A percentile compares a stretch with the other conserved stretches of the same genome.
Conservation (phyloP, 1,140 invertebrate genomes). For the Ceratina australensis region DNA sequence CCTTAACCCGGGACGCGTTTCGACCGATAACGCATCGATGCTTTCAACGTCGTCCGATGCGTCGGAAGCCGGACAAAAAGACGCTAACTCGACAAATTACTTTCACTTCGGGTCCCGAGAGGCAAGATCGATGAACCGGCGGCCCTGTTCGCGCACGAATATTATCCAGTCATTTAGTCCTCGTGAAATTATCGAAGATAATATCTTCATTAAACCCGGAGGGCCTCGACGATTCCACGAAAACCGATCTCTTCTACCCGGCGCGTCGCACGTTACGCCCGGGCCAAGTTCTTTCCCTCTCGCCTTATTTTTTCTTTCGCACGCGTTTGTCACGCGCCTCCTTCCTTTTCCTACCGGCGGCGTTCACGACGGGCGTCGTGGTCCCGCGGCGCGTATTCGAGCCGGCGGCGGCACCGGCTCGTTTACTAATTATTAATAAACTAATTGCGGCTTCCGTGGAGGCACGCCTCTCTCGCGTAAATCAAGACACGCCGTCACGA, state of each 20-base stretch:
- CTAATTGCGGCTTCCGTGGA: constrained; percentile 77
- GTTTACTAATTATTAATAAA: constrained; percentile 77
- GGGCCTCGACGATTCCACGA: not conserved
- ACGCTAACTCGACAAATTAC: constrained; percentile 39
- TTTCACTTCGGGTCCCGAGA: constrained; percentile 19
- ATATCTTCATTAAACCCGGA: constrained; percentile 27
- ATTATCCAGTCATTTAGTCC: constrained; percentile 34
- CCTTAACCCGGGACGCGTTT: too few relatives aligned
- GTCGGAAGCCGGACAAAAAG: constrained; percentile 14
- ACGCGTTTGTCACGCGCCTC: constrained; percentile 18
- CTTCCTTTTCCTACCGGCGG: not conserved
- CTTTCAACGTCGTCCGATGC: not conserved
- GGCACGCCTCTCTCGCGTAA: constrained; percentile 76
- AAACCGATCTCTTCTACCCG: constrained; percentile 4
- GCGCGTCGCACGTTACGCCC: too few relatives aligned
- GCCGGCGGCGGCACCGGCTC: constrained; percentile 42
- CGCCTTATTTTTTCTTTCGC: not conserved
- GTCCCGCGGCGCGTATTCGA: constrained; percentile 31
- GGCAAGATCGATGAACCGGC: constrained; percentile 30
- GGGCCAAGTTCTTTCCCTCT: not conserved
- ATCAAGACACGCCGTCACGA: constrained; percentile 72
- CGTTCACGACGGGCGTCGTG: constrained; percentile 31
- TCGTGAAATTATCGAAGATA: constrained; percentile 24
- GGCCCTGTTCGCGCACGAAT: not conserved
- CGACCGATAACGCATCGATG: not conserved